Evolutionary conservation across 2,888 invertebrate genomes (phyloP).

Genomic region (Lasioglossum oenotherae): DNA sequence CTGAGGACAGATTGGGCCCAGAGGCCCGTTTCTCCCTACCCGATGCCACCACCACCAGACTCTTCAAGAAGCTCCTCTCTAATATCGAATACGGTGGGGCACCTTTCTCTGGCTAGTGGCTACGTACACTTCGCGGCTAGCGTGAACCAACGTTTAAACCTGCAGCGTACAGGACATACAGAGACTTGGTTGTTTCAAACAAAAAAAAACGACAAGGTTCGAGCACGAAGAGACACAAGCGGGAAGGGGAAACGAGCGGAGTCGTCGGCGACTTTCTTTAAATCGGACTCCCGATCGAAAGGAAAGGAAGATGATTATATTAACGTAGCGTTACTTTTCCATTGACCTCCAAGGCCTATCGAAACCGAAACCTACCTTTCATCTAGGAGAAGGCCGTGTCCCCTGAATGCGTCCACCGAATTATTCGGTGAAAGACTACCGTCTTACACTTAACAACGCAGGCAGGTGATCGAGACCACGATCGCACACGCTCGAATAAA

Average conservation of each 20-base stretch:
- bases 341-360: conserved; percentile 74
- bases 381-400: conserved; percentile 62
- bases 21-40: conserved; percentile 78
- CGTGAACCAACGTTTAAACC: conserved; percentile 36
- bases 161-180: conserved; percentile 33
- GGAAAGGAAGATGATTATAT: conserved; percentile 65
- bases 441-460: conserved; percentile 23
- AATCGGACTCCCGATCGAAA: conserved; percentile 56
- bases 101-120: conserved; percentile 78
- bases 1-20: conserved; percentile 80
- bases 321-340: conserved; percentile 68
- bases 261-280: conserved; percentile 67
- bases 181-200: conserved; percentile 30
- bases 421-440: conserved; percentile 69
- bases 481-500: background rate
- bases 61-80: conserved; percentile 81
- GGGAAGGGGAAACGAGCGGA: conserved; percentile 29
- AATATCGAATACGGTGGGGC: conserved; percentile 79
- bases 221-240: conserved; percentile 10
- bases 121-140: conserved; percentile 49
- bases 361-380: conserved; percentile 72
- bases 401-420: conserved; percentile 30
- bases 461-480: background rate
- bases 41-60: conserved; percentile 72
- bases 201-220: conserved; percentile 44